Evolutionary conservation across 2,113 vertebrate species (phyloP).

Genomic region (Anarrhichthys ocellatus): DNA sequence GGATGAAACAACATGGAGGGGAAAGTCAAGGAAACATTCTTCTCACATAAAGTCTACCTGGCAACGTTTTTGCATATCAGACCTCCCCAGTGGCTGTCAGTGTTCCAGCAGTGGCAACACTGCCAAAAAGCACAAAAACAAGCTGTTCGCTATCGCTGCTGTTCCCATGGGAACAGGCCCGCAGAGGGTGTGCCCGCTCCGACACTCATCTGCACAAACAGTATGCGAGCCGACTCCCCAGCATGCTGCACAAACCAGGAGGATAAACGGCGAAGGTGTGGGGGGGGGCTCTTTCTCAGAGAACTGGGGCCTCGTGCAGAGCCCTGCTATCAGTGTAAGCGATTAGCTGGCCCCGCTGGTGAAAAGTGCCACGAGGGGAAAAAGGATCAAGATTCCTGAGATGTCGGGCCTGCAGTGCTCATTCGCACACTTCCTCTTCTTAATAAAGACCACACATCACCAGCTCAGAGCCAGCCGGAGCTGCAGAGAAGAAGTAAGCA

Average conservation of each 20-base stretch:
- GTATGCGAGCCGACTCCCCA: constrained; percentile 50
- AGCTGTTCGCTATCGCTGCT: constrained; percentile 74
- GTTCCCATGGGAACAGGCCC: constrained; percentile 81
- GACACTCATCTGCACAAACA: constrained; percentile 78
- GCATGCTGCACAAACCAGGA: constrained; percentile 41
- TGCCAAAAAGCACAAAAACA: constrained; percentile 81
- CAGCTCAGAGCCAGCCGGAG: constrained; percentile 48
- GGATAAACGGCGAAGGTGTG: background rate
- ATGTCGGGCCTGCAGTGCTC: constrained; percentile 71
- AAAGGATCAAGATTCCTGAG: constrained; percentile 78
- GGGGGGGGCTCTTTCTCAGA: constrained; percentile 16
- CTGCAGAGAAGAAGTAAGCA: constrained; percentile 29
- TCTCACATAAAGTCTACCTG: constrained; percentile 68
- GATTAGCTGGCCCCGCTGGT: constrained; percentile 70
- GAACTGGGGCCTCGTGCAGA: constrained; percentile 40
- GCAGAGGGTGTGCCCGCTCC: constrained; percentile 74
- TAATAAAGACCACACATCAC: constrained; percentile 79
- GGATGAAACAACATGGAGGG: constrained; percentile 44
- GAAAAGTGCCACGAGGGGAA: constrained; percentile 68
- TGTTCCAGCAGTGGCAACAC: constrained; percentile 65
- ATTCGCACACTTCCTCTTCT: constrained; percentile 75
- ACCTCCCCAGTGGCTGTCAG: constrained; percentile 76
- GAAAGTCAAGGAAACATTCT: constrained; percentile 62
- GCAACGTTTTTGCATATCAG: constrained; percentile 71
- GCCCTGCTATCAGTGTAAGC: constrained; percentile 61